Base-by-base conservation (phyloP, 1,140 invertebrate species). In the Cylas formicarius region DNA sequence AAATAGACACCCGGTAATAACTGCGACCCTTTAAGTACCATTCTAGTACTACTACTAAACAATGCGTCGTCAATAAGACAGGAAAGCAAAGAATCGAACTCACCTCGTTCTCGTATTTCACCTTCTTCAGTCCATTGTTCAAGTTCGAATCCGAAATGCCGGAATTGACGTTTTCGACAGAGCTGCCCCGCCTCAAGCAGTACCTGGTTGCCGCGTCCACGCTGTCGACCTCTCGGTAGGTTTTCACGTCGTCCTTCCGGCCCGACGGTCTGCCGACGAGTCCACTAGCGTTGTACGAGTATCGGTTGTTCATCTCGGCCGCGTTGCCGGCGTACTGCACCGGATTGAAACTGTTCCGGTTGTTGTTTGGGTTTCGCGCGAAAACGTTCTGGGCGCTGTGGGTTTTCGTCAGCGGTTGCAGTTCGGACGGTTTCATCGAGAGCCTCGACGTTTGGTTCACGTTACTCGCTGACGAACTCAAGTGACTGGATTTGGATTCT, bases 51-150 rank as follows among this genome's bases (percentile, higher is more conserved):
- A 33, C 14, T n/a, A 23, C 24, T 37, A 9, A 35, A 23, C 20
- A 19, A 16, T 14, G 33, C 18, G 5, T 35, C n/a, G n/a, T n/a
- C n/a, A n/a, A n/a, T n/a, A n/a, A n/a, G n/a, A n/a, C n/a, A n/a
- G n/a, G n/a, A n/a, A n/a, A n/a, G n/a, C n/a, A n/a, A n/a, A n/a
- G n/a, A n/a, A n/a, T n/a, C n/a, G n/a, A n/a, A 42, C 45, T 57
- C 47, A 65, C 63, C 61, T 65, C 61, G 49, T 52, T 60, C 47
- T 61, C 63, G 37, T 58, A 65, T 44, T 62, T 62, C 10, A 63
- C 41, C 38, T 65, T 65, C 47, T 65, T 65, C 53, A 60, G 20
- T 9, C 11, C 34, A 28, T 45, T 43, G 40, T 60, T 61, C 1
- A 51, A 48, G 50, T 58, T 60, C n/a, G 55, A 17, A 44, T 63